Base-by-base conservation (phyloP, 2,888 invertebrate species). In the Catocala fraxini region DNA sequence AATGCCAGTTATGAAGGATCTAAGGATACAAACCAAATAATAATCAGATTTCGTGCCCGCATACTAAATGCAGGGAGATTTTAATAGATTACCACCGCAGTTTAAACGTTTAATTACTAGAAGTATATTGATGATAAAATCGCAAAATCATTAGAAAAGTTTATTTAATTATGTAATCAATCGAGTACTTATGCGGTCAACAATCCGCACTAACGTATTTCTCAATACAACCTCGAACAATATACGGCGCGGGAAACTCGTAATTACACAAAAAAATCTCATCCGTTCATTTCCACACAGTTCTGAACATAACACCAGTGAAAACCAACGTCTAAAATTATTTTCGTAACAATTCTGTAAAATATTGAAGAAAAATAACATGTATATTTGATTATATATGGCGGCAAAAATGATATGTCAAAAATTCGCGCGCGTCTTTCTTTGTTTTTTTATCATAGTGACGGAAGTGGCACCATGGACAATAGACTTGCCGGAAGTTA, bases 381-480 rank as follows among this genome's bases (percentile, higher is more conserved):
- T 59, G 51, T 9, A 35, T 54, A 12, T 12, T 4, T 6, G 6
- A 49, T 49, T 15, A 49, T 5, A 43, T 55, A 70, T 25, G 47
- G 64, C 65, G 70, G 66, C 13, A 54, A 75, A 73, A 70, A 86
- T 86, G 84, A 65, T 73, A 58, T 65, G 56, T 33, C 12, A 63
- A 63, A 78, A 70, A 52, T 64, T 66, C 51, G 79, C 71, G 64
- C 68, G 82, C 59, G 34, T 71, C 48, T 71, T 75, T 54, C 35
- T 83, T 25, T 47, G 84, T 59, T 69, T 83, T 39, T 75, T 80
- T 49, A 65, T 85, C 46, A 70, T 74, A 56, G 55, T 84, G 41
- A 65, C 79, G 56, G 81, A 85, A 75, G 87, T 88, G 42, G 51
- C 78, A 6, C 59, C 88, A n/a, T 93, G 92, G 92, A 92, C 91